A percentile compares a stretch with the other conserved stretches of the same genome.
Conservation (phyloP, 2,797 vertebrate genomes). For the Squalus acanthias region DNA sequence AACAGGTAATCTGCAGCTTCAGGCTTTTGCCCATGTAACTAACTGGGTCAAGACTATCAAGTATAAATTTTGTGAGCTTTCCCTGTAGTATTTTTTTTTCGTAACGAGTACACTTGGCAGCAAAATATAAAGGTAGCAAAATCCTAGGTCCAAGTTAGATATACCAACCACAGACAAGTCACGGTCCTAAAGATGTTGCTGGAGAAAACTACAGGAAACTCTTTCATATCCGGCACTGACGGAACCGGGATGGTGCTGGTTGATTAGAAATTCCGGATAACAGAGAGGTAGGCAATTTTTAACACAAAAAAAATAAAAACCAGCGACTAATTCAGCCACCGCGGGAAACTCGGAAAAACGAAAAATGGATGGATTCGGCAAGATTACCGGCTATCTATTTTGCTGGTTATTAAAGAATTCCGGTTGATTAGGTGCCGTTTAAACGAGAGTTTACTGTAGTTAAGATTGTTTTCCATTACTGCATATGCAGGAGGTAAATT, state of each 20-base stretch:
- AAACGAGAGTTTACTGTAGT: background rate
- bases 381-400: too few species aligned
- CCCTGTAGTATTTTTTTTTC: background rate
- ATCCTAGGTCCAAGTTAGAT: background rate
- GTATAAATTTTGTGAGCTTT: background rate
- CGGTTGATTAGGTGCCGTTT: too few species aligned
- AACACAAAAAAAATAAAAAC: too few species aligned
- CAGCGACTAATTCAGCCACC: too few species aligned
- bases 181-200: background rate
- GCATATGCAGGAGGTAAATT: background rate
- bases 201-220: background rate
- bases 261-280: too few species aligned
- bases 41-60: background rate
- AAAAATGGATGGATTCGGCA: too few species aligned
- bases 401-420: too few species aligned
- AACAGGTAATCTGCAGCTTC: background rate
- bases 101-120: background rate
- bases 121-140: background rate
- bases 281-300: too few species aligned
- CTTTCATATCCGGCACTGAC: too few species aligned
- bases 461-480: background rate
- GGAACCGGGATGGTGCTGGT: too few species aligned
- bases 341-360: too few species aligned
- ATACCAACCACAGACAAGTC: background rate
- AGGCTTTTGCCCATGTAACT: background rate